Percentiles rank a stretch among this genome's conserved stretches.
Evolutionary conservation across 30 jellyfish, hydroid and myxozoan genomes (phyloP).

Genomic region (Pseudorhiza aurosa): DNA sequence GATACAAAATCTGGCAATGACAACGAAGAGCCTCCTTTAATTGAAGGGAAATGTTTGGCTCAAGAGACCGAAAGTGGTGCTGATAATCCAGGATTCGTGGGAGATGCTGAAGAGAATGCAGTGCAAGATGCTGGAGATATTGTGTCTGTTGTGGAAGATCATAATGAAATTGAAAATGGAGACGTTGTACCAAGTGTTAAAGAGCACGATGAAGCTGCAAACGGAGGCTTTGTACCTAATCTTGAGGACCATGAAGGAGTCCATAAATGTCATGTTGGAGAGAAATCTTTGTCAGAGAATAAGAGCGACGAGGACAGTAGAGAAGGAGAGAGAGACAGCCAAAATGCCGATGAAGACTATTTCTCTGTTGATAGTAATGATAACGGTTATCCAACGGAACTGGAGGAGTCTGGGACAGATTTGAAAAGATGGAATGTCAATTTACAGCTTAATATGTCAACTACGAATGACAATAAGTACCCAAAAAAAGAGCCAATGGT

Average conservation of each 20-base stretch:
- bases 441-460: neutral
- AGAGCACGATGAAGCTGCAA: too few species aligned
- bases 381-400: neutral
- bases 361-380: neutral
- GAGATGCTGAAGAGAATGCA: neutral
- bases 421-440: slow-evolving; percentile 23
- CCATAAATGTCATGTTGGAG: too few species aligned
- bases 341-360: neutral
- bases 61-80: neutral
- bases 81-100: slow-evolving; percentile 2
- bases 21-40: neutral
- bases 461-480: neutral
- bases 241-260: too few species aligned
- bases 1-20: neutral
- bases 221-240: too few species aligned
- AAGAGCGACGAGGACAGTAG: neutral
- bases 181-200: too few species aligned
- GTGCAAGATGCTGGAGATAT: too few species aligned
- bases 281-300: too few species aligned
- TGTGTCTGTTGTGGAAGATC: too few species aligned
- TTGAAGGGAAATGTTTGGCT: neutral
- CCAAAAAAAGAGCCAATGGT: neutral
- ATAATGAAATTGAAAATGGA: too few species aligned
- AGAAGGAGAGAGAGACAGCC: neutral
- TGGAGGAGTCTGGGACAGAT: slow-evolving; percentile 9